Base-by-base conservation (phyloP, 2,888 invertebrate genomes). In the Arrhopalites spinosus region DNA sequence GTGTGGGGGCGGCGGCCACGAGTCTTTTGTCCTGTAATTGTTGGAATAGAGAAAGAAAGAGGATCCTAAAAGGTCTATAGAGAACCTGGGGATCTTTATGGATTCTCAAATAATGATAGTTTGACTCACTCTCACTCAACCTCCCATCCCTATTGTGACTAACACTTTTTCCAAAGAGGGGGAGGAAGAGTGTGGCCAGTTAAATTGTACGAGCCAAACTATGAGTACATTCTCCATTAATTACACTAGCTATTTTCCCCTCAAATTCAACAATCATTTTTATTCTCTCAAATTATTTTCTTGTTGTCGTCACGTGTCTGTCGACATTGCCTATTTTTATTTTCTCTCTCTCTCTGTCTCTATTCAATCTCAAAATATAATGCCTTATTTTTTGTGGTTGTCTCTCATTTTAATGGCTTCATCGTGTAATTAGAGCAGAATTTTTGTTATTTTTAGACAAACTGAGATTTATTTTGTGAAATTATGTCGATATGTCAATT, bases 1-100 rank as follows among this genome's bases (percentile, higher is more conserved):
- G 50, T 50, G 68, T 68, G 68, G 68, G 68, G 68, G 68, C 50
- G 68, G 68, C 50, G 68, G 68, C 45, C 50, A 50, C 68, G 68
- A 45, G 50, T 11, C 68, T 50, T 68, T 68, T 68, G 68, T 68
- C 27, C 30, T n/a, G 27, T 63, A 36, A 36, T 23, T 59, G n/a
- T 50, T n/a, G 59, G 25, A 27, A 13, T 25, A 27, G 23, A 25
- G 25, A 59, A 59, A 56, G 53, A 56, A 13, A 45, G 45, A 15
- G 50, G 36, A 36, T 36, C 63, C 27, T 1, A 11, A 5, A 29
- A 29, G 20, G 36, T n/a, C n/a, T 29, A 30, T 50, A 15, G 17
- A 50, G 15, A 15, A n/a, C 20, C 20, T 3, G 50, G 15, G 59
- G 23, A 59, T 27, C 25, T 13, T 36, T 36, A 3, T 11, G 5